Evolutionary conservation across 30 jellyfish, hydroid and myxozoan genomes (phyloP).

Genomic region (Hydractinia echinata): DNA sequence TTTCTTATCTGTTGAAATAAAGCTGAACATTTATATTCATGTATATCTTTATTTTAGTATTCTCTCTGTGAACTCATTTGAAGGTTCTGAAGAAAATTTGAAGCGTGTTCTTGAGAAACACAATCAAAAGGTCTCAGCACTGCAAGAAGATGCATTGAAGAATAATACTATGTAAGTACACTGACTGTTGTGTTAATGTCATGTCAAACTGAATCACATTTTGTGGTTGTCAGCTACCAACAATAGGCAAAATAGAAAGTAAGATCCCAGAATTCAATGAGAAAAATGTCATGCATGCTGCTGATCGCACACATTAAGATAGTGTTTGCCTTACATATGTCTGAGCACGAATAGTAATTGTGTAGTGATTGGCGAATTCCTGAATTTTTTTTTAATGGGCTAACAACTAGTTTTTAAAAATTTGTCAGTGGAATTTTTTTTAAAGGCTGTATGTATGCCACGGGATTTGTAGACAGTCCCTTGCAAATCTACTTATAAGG

Average conservation of each 20-base stretch:
- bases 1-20: neutral
- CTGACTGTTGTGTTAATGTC: too few relatives aligned
- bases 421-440: too few relatives aligned
- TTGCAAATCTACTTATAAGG: too few relatives aligned
- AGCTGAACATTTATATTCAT: neutral
- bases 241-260: neutral
- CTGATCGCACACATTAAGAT: too few relatives aligned
- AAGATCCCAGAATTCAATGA: neutral
- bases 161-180: conserved; percentile 23
- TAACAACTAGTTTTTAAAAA: too few relatives aligned
- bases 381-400: too few relatives aligned
- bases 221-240: neutral
- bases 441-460: too few relatives aligned
- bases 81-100: conserved; percentile 90
- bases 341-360: too few relatives aligned
- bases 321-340: too few relatives aligned
- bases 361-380: too few relatives aligned
- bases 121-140: conserved; percentile 28
- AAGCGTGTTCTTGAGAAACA: conserved; percentile 58
- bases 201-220: neutral
- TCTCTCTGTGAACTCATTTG: conserved; percentile 55
- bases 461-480: too few relatives aligned
- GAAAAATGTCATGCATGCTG: too few relatives aligned
- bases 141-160: conserved; percentile 28
- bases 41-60: conserved; percentile 27